Conservation (phyloP, 2,888 invertebrate genomes). For the Dimorphilus gyrociliatus region DNA sequence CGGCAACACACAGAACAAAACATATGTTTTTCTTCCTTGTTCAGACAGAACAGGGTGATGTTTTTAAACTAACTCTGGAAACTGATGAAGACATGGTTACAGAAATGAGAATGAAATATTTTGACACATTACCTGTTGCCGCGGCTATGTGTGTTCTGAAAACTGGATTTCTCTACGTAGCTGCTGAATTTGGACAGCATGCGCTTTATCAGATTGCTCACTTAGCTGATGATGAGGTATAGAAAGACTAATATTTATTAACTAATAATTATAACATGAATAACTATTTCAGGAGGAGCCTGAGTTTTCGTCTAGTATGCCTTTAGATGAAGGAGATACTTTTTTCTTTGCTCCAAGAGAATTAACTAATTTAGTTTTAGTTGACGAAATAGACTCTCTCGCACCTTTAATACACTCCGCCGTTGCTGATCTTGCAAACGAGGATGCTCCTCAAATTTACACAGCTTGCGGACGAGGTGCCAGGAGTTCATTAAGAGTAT, state of each 20-base stretch:
- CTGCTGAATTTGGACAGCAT: slow-evolving; percentile 97
- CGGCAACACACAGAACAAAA: slow-evolving; percentile 96
- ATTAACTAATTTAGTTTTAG: slow-evolving; percentile 78
- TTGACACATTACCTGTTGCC: slow-evolving; percentile 95
- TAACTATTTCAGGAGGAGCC: no score
- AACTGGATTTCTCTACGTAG: slow-evolving; percentile 94
- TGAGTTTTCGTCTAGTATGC: slow-evolving; percentile 95
- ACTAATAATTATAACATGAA: no score
- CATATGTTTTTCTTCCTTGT: slow-evolving; percentile 98
- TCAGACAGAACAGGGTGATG: slow-evolving; percentile 94
- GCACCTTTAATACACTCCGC: slow-evolving; percentile 70
- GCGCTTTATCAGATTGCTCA: slow-evolving; percentile 98
- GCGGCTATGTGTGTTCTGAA: slow-evolving; percentile 92
- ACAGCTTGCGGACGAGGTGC: slow-evolving; percentile 89
- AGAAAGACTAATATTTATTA: no score
- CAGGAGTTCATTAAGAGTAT: slow-evolving; percentile 72
- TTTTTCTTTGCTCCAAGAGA: slow-evolving; percentile 93
- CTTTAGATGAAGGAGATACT: slow-evolving; percentile 92
- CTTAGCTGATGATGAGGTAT: slow-evolving; percentile 92
- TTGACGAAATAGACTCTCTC: slow-evolving; percentile 88
- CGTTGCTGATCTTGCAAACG: slow-evolving; percentile 60
- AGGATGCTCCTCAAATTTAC: slow-evolving; percentile 96
- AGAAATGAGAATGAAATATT: slow-evolving; percentile 95
- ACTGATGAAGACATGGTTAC: slow-evolving; percentile 92
- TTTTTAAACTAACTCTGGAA: slow-evolving; percentile 90